Percentiles rank a stretch among this genome's conserved stretches.
These are phyloP conservation scores for Ladona fulva DNA, from an alignment of 1,140 invertebrate species.

Conservation along the genomic window DNA sequence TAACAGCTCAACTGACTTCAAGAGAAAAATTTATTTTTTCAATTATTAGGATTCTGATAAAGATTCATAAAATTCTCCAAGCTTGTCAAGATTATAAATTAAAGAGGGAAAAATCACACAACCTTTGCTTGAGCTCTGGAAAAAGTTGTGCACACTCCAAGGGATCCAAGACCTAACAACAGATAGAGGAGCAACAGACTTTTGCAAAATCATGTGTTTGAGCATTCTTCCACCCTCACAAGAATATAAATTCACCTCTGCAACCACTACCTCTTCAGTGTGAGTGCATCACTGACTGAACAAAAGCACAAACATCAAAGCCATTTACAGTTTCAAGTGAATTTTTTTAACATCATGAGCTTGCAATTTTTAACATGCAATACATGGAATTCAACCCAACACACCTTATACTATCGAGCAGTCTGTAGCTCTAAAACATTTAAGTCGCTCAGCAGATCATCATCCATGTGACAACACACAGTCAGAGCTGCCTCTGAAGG, in stretches of 20 bases:
- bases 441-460: no score
- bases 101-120: not conserved
- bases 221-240: not conserved
- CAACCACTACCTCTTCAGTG: no score
- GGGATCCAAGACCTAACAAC: not conserved
- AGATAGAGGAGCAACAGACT: not conserved
- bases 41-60: not conserved
- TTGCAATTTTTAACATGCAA: no score
- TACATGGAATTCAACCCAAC: no score
- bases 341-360: not conserved
- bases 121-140: not conserved
- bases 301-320: slow-evolving; percentile 6
- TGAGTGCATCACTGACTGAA: not conserved
- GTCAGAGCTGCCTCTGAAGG: not conserved
- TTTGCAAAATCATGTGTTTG: not conserved
- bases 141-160: not conserved
- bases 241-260: no score
- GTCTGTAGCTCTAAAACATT: no score
- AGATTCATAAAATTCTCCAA: not conserved
- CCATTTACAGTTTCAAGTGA: not conserved
- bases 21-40: not conserved
- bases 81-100: not conserved
- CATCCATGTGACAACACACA: not conserved
- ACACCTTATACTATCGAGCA: no score
- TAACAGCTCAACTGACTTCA: not conserved